phyloP scores from a whole-genome alignment of 2,888 invertebrate species.

The Leucania comma region DNA sequence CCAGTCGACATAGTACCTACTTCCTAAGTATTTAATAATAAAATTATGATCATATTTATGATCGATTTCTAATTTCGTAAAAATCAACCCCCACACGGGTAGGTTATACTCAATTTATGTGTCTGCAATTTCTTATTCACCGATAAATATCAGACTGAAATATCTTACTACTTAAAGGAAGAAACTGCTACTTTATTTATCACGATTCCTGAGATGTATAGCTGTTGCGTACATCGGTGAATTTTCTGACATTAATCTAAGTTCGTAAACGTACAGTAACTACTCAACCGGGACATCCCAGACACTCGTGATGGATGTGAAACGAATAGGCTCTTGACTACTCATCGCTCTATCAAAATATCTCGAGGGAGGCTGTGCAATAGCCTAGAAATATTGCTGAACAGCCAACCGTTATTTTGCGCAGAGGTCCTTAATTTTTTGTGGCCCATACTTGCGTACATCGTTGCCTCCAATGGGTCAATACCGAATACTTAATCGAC shows the following conservation, averaged over 20 bases:
- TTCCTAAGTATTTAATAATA: too few species aligned
- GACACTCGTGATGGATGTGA: constrained; percentile 73
- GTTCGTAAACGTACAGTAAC: constrained; percentile 62
- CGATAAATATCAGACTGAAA: not conserved
- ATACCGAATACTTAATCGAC: constrained; percentile 9
- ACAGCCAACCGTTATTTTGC: constrained; percentile 45
- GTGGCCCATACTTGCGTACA: constrained; percentile 11
- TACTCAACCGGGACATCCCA: constrained; percentile 60
- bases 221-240: constrained; percentile 8
- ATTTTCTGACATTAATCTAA: constrained; percentile 56
- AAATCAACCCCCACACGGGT: too few species aligned
- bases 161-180: constrained; percentile 3
- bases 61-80: not conserved
- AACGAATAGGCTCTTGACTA: constrained; percentile 72
- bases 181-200: constrained; percentile 24
- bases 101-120: not conserved
- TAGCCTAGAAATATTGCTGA: constrained; percentile 59
- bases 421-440: constrained; percentile 47
- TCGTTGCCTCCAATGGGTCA: constrained; percentile 7
- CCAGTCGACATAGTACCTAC: too few species aligned
- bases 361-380: constrained; percentile 65
- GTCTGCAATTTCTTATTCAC: not conserved
- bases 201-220: constrained; percentile 21
- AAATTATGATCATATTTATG: too few species aligned
- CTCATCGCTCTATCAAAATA: constrained; percentile 72